Conservation (phyloP, 2,888 invertebrate genomes). For the Brachyptera risi region DNA sequence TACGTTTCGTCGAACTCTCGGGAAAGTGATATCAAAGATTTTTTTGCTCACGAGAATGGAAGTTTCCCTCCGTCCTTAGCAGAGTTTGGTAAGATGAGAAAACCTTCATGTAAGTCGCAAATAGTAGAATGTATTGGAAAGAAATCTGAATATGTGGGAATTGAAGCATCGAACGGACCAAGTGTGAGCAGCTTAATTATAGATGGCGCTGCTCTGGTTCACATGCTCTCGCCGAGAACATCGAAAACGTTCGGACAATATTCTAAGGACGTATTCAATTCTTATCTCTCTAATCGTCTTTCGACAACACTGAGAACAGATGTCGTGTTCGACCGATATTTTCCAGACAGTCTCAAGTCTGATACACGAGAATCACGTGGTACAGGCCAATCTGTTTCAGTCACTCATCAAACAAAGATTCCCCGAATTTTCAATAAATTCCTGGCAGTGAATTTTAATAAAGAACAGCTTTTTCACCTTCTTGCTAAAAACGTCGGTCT, state of each 20-base stretch:
- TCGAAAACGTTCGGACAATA: constrained; percentile 10
- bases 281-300: not conserved
- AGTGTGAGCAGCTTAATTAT: not conserved
- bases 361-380: not conserved
- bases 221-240: not conserved
- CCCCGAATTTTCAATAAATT: constrained; percentile 4
- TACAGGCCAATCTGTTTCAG: not conserved
- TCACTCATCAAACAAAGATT: not conserved
- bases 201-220: constrained; percentile 12
- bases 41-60: constrained; percentile 3
- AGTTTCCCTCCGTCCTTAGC: not conserved
- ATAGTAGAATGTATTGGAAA: not conserved
- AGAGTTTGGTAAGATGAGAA: constrained; percentile 1
- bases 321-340: not conserved
- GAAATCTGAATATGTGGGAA: not conserved
- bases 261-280: not conserved
- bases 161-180: not conserved
- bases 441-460: constrained; percentile 3
- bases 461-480: constrained; percentile 1
- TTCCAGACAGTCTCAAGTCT: constrained; percentile 1
- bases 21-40: not conserved
- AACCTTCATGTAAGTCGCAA: not conserved
- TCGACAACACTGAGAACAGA: not conserved
- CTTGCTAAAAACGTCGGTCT: not conserved
- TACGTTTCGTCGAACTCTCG: not conserved